Evolutionary conservation across 2,113 vertebrate species (phyloP).

Genomic region (Siniperca knerii): DNA sequence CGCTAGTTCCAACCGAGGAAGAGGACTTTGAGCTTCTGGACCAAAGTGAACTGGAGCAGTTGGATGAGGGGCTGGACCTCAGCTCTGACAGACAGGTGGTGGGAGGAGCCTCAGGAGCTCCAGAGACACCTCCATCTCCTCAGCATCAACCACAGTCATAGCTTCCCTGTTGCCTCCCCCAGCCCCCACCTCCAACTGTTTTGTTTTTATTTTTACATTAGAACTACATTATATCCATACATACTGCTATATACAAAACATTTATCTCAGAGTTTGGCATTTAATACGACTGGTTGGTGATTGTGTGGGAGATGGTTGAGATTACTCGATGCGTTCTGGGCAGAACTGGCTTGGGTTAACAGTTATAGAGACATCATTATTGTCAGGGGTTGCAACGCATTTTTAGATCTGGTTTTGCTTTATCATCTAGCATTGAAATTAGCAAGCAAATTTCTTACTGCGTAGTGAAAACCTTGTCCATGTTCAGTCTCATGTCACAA

Average conservation of each 20-base stretch:
- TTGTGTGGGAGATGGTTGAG: slow-evolving; percentile 18
- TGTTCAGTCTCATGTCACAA: slow-evolving; percentile 11
- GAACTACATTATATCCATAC: slow-evolving; percentile 49
- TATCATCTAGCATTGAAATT: not conserved
- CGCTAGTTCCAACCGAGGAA: slow-evolving; percentile 83
- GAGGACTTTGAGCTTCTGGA: slow-evolving; percentile 99
- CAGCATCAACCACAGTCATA: slow-evolving; percentile 79
- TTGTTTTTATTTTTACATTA: slow-evolving; percentile 70
- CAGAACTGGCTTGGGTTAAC: not conserved
- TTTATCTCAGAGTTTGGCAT: slow-evolving; percentile 55
- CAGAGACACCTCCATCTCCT: slow-evolving; percentile 61
- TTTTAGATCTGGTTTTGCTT: not conserved
- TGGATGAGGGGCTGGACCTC: slow-evolving; percentile 88
- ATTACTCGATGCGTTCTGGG: slow-evolving; percentile 14
- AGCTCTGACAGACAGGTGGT: slow-evolving; percentile 75
- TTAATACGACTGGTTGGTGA: slow-evolving; percentile 30
- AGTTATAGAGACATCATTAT: not conserved
- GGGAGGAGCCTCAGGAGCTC: slow-evolving; percentile 49
- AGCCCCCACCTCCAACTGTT: slow-evolving; percentile 14
- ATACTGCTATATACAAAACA: slow-evolving; percentile 48
- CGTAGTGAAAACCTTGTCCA: not conserved
- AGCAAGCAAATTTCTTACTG: not conserved
- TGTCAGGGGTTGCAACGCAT: not conserved
- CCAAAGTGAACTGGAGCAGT: slow-evolving; percentile 97
- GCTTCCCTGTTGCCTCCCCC: slow-evolving; percentile 50